A percentile compares a stretch with the other conserved stretches of the same genome.
These are phyloP conservation scores for Emydocephalus ijimae DNA, from an alignment of 2,113 vertebrate genomes.

Conservation along the genomic window DNA sequence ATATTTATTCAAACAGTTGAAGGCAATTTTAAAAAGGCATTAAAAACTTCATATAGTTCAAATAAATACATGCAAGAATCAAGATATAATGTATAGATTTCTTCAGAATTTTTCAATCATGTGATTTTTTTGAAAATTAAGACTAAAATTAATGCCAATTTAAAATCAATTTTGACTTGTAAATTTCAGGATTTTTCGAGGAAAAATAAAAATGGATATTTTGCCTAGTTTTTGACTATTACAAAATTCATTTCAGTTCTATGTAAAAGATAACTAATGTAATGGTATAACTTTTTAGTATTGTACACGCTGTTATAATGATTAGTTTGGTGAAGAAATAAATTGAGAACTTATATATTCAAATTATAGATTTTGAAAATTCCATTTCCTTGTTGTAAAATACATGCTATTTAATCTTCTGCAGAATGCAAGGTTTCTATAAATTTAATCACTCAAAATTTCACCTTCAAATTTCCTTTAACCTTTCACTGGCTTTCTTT, in stretches of 20 bases:
- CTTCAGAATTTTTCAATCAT: background rate
- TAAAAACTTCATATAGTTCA: background rate
- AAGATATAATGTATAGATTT: background rate
- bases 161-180: background rate
- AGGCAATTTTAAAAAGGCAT: background rate
- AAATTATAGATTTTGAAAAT: background rate
- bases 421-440: background rate
- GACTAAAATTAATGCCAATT: background rate
- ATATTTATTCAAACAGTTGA: background rate
- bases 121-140: background rate
- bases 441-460: constrained; percentile 9
- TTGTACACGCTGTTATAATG: background rate
- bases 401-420: background rate
- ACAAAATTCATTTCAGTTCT: background rate
- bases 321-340: background rate
- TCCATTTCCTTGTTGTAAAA: background rate
- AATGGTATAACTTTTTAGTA: background rate
- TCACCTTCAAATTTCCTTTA: background rate
- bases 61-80: background rate
- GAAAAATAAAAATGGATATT: background rate
- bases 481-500: background rate
- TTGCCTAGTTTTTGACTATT: background rate
- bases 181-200: background rate
- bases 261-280: background rate
- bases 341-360: background rate